Conservation (phyloP, 2,113 vertebrate genomes). For the Porphyrio hochstetteri region DNA sequence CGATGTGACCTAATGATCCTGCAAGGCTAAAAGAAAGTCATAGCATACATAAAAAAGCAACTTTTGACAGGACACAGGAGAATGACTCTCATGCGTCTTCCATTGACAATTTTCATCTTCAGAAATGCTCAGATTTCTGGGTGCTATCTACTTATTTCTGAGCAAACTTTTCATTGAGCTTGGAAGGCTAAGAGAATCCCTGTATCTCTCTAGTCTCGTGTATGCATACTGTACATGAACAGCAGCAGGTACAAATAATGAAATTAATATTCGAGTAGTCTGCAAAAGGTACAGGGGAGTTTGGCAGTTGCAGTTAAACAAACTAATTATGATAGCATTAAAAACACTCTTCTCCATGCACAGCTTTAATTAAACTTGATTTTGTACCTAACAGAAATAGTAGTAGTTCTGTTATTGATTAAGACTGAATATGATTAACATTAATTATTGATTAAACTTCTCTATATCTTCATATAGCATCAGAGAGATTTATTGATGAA, state of each 20-base stretch:
- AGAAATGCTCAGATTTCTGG: background rate
- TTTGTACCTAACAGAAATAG: slow-evolving; percentile 7
- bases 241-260: background rate
- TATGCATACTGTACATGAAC: background rate
- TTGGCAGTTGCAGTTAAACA: background rate
- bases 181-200: background rate
- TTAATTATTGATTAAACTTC: slow-evolving; percentile 57
- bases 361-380: slow-evolving; percentile 44
- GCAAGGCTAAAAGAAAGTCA: background rate
- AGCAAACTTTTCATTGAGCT: background rate
- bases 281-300: background rate
- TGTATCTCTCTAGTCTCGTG: background rate
- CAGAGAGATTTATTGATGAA: slow-evolving; percentile 26
- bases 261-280: background rate
- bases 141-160: background rate
- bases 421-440: slow-evolving; percentile 30
- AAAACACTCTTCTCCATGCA: background rate
- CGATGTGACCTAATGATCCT: background rate
- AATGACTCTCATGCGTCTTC: background rate
- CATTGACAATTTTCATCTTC: background rate
- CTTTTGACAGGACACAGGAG: background rate
- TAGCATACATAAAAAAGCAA: background rate
- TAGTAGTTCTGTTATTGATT: slow-evolving; percentile 39
- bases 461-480: slow-evolving; percentile 15
- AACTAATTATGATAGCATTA: slow-evolving; percentile 37